These are phyloP conservation scores for Osmerus mordax DNA, from an alignment of 2,113 vertebrate genomes.

Conservation along the genomic window DNA sequence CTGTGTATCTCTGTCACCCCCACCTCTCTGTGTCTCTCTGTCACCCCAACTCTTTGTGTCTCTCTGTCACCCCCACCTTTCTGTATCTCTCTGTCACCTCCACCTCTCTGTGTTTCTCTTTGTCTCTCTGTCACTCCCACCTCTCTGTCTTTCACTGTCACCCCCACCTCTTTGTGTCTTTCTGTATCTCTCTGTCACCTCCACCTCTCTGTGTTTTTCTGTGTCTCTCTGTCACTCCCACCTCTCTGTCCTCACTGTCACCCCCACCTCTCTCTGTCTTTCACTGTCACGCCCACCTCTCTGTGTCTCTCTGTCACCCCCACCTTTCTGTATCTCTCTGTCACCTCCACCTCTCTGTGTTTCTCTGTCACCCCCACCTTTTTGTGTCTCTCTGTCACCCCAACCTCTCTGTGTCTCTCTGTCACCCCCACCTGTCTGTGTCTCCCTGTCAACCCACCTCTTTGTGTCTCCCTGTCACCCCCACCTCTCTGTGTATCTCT, in stretches of 20 bases:
- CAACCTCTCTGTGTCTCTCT: not conserved
- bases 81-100: constrained; percentile 3
- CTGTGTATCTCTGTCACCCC: not conserved
- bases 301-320: no score
- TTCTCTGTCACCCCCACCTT: not conserved
- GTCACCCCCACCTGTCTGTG: not conserved
- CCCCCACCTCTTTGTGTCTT: not conserved
- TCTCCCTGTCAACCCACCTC: not conserved
- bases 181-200: not conserved
- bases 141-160: not conserved
- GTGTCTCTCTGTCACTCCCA: not conserved
- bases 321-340: not conserved
- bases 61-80: constrained; percentile 8
- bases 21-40: constrained; percentile 7
- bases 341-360: not conserved
- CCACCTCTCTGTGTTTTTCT: not conserved
- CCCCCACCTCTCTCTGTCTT: not conserved
- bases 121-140: not conserved
- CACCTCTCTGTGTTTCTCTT: not conserved
- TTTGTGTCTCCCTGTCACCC: not conserved
- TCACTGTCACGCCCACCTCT: no score
- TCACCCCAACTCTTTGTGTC: not conserved
- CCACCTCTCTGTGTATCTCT: no score
- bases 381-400: not conserved
- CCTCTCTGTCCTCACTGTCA: not conserved